A percentile compares a stretch with the other conserved stretches of the same genome.
Evolutionary conservation across 2,888 invertebrate species (phyloP).

Genomic region (Luffia ferchaultella): DNA sequence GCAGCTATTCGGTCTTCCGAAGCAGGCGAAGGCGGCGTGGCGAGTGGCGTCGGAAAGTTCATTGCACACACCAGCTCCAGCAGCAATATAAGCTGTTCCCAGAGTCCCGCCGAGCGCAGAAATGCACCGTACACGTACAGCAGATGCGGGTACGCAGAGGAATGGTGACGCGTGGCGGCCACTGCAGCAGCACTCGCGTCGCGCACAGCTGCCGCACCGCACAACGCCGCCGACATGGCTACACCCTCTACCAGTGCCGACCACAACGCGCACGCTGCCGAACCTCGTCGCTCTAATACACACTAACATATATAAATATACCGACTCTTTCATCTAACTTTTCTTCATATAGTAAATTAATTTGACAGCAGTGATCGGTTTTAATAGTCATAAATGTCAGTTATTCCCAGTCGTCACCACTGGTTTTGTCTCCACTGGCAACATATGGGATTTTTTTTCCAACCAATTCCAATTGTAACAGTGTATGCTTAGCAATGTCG

Average conservation of each 20-base stretch:
- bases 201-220: constrained; percentile 14
- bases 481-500: too few species aligned
- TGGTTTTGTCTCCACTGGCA: too few species aligned
- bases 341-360: too few species aligned
- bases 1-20: constrained; percentile 16
- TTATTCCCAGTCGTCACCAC: too few species aligned
- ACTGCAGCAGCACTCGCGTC: constrained; percentile 22
- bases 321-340: too few species aligned
- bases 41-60: constrained; percentile 65
- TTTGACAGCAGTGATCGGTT: too few species aligned
- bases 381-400: too few species aligned
- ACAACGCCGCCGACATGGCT: constrained; percentile 3
- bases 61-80: constrained; percentile 73
- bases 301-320: too few species aligned
- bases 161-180: constrained; percentile 18
- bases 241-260: constrained; percentile 8
- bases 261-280: constrained; percentile 14
- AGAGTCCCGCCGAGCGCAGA: constrained; percentile 73
- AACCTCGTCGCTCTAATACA: too few species aligned
- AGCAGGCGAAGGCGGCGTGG: constrained; percentile 21
- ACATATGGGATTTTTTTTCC: too few species aligned
- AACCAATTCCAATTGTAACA: too few species aligned
- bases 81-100: constrained; percentile 78
- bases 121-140: constrained; percentile 29
- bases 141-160: constrained; percentile 23